phyloP scores from a whole-genome alignment of 2,888 invertebrate genomes.

The Lasioglossum leucozonium region DNA sequence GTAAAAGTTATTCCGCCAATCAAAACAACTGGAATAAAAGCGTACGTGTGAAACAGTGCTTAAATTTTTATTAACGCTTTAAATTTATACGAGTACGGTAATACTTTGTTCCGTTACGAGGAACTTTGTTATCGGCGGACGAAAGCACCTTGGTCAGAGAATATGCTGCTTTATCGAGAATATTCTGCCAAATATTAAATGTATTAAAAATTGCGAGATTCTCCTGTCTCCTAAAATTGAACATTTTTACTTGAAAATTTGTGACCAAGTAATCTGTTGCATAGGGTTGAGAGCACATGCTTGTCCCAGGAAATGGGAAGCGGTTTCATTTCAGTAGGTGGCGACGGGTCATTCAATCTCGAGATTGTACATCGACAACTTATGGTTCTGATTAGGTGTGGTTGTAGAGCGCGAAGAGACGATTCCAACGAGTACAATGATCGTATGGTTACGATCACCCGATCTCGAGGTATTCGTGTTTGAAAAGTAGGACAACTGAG shows the following conservation, averaged over 20 bases:
- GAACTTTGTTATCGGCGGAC: background rate
- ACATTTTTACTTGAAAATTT: background rate
- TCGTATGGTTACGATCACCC: too few relatives aligned
- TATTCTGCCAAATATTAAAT: background rate
- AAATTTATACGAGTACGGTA: background rate
- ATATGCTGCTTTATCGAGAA: background rate
- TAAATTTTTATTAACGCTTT: background rate
- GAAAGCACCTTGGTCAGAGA: background rate
- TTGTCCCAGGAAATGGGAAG: slow-evolving; percentile 56
- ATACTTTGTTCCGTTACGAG: background rate
- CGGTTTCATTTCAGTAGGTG: too few relatives aligned
- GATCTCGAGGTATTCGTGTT: too few relatives aligned
- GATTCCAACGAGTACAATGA: too few relatives aligned
- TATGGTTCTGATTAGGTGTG: too few relatives aligned
- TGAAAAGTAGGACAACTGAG: too few relatives aligned
- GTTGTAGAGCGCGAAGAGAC: too few relatives aligned
- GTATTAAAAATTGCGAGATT: too few relatives aligned
- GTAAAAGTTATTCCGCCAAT: background rate
- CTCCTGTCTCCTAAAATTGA: background rate
- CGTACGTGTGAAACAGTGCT: background rate
- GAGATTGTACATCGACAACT: too few relatives aligned
- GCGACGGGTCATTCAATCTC: too few relatives aligned
- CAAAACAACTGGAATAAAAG: background rate
- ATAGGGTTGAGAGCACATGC: too few relatives aligned
- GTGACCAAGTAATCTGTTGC: too few relatives aligned